Evolutionary conservation across 2,888 invertebrate species (phyloP).

Genomic region (Orchestes rusci): DNA sequence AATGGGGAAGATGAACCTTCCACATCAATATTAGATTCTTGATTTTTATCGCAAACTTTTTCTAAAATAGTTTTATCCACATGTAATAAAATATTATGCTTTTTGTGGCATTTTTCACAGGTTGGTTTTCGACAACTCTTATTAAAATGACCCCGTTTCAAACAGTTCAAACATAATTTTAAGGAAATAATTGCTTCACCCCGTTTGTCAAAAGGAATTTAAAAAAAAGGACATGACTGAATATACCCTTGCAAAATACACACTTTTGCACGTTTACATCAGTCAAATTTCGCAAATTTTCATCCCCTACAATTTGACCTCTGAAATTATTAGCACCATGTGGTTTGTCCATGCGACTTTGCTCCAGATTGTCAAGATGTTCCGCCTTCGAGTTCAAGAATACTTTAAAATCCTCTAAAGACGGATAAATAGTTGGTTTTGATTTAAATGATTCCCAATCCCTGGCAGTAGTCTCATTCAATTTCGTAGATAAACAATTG

Average conservation of each 20-base stretch:
- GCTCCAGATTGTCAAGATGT: conserved; percentile 16
- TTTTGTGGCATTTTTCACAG: conserved; percentile 12
- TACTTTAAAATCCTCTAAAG: conserved; percentile 15
- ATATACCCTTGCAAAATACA: conserved; percentile 18
- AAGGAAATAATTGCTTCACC: conserved; percentile 12
- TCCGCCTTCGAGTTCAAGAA: conserved; percentile 18
- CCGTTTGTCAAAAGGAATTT: conserved; percentile 15
- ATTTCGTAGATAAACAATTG: conserved; percentile 19
- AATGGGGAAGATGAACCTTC: background rate
- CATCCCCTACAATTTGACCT: conserved; percentile 7
- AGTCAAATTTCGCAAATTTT: background rate
- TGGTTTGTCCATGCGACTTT: conserved; percentile 8
- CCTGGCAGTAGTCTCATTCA: conserved; percentile 15
- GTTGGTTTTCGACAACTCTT: conserved; percentile 10
- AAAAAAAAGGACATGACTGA: conserved; percentile 16
- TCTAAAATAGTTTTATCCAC: conserved; percentile 2
- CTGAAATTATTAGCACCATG: conserved; percentile 2
- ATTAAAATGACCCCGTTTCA: conserved; percentile 13
- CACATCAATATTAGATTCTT: background rate
- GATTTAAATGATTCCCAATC: conserved; percentile 18
- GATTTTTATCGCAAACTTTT: background rate
- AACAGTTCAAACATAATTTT: conserved; percentile 17
- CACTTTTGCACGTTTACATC: conserved; percentile 8
- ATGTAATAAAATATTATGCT: conserved; percentile 12
- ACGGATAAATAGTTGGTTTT: conserved; percentile 4